These are phyloP conservation scores for Regulus satrapa DNA, from an alignment of 2,113 vertebrate genomes.

Conservation along the genomic window DNA sequence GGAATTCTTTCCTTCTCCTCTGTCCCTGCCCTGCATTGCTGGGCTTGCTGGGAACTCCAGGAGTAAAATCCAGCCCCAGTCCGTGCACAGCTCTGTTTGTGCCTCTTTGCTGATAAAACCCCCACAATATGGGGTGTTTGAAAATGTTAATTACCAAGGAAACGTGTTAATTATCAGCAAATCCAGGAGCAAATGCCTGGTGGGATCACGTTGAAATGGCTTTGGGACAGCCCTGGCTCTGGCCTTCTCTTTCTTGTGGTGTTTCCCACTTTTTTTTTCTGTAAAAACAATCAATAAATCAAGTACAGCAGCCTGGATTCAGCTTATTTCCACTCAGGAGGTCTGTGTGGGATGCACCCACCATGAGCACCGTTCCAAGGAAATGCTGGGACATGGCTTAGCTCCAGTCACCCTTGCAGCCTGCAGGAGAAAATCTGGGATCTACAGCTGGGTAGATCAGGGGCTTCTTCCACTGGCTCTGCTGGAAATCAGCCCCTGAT, in stretches of 20 bases:
- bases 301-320: not conserved
- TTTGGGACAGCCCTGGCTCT: not conserved
- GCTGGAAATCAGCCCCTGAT: not conserved
- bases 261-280: not conserved
- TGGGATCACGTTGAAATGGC: fast-evolving
- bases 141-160: not conserved
- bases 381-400: not conserved
- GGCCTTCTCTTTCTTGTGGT: not conserved
- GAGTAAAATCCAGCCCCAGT: not conserved
- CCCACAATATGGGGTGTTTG: fast-evolving
- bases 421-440: not conserved
- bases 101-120: not conserved
- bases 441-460: not conserved
- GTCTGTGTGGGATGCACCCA: not conserved
- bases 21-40: not conserved
- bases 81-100: not conserved
- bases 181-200: not conserved
- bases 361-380: not conserved
- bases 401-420: not conserved
- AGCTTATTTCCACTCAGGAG: not conserved
- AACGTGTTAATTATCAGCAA: not conserved
- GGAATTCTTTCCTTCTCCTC: not conserved
- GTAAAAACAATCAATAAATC: not conserved
- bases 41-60: not conserved
- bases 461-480: not conserved